These are phyloP conservation scores for Pyrrhia umbra DNA, from an alignment of 2,888 invertebrate species.

Conservation along the genomic window DNA sequence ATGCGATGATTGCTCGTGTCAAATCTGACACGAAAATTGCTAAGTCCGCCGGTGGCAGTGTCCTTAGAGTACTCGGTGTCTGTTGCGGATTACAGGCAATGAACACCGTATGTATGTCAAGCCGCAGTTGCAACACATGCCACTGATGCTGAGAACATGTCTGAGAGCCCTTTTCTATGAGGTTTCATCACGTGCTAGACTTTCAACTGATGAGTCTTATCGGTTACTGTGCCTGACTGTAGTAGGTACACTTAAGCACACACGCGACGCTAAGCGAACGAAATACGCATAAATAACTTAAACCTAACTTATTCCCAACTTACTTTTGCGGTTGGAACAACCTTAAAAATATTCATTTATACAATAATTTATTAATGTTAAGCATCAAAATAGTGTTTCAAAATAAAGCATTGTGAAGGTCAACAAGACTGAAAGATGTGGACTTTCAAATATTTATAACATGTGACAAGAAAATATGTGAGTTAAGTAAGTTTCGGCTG, in stretches of 20 bases:
- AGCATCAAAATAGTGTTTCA: slow-evolving; percentile 70
- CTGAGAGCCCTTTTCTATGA: slow-evolving; percentile 84
- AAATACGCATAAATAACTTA: slow-evolving; percentile 37
- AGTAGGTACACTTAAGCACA: slow-evolving; percentile 30
- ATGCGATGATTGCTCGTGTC: slow-evolving; percentile 63
- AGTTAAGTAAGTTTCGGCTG: slow-evolving; percentile 68
- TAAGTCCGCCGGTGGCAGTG: slow-evolving; percentile 55
- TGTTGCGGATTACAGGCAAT: slow-evolving; percentile 73
- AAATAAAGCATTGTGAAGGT: slow-evolving; percentile 73
- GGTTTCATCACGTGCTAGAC: slow-evolving; percentile 61
- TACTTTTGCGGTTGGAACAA: slow-evolving; percentile 15
- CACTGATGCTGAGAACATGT: slow-evolving; percentile 76
- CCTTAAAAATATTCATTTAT: slow-evolving; percentile 25
- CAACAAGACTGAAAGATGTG: slow-evolving; percentile 73
- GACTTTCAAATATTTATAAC: slow-evolving; percentile 77
- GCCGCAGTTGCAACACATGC: slow-evolving; percentile 77
- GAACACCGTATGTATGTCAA: slow-evolving; percentile 83
- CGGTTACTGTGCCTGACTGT: slow-evolving; percentile 24
- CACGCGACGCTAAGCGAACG: slow-evolving; percentile 4
- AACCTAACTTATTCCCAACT: slow-evolving; percentile 29
- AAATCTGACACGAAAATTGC: slow-evolving; percentile 70
- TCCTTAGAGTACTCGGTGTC: slow-evolving; percentile 71
- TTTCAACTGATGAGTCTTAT: slow-evolving; percentile 54
- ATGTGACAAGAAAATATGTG: slow-evolving; percentile 72
- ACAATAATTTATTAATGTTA: slow-evolving; percentile 55